Conservation (phyloP, 2,888 invertebrate species). For the Andrena bicolor region DNA sequence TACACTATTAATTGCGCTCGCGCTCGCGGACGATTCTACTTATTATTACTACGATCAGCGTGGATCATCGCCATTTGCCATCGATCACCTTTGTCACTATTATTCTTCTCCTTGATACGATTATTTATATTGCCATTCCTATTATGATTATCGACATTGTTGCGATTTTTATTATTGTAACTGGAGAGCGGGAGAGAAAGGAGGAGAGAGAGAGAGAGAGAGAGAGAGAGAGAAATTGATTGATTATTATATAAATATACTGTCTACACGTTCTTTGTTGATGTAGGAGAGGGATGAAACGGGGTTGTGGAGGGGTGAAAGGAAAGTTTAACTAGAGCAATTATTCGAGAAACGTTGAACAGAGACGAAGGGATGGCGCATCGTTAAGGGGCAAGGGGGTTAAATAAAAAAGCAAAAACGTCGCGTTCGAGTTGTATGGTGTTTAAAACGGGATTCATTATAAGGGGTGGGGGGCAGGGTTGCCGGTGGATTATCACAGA, state of each 20-base stretch:
- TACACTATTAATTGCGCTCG: conserved; percentile 46
- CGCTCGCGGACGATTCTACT: conserved; percentile 22
- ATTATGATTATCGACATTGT: conserved; percentile 25
- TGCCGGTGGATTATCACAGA: not conserved
- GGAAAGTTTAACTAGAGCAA: conserved; percentile 4
- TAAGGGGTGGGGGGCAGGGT: not conserved
- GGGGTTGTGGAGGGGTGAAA: not conserved
- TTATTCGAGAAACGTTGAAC: conserved; percentile 12
- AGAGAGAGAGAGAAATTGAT: conserved; percentile 27
- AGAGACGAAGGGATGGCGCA: not conserved
- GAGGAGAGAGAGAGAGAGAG: not conserved
- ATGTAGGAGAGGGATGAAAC: not conserved
- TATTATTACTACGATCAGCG: conserved; percentile 23
- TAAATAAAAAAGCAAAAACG: not conserved
- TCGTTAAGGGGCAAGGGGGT: not conserved
- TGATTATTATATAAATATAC: conserved; percentile 33
- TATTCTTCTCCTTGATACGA: conserved; percentile 37
- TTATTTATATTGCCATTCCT: conserved; percentile 41
- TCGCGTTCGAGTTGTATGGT: conserved; percentile 4
- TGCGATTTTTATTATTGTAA: conserved; percentile 45
- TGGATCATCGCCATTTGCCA: conserved; percentile 30
- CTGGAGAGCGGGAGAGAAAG: not conserved
- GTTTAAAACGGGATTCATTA: not conserved
- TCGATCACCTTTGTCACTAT: conserved; percentile 50
- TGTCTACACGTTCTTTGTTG: conserved; percentile 43